Evolutionary conservation across 2,888 invertebrate genomes (phyloP).

Genomic region (Amiota minor): DNA sequence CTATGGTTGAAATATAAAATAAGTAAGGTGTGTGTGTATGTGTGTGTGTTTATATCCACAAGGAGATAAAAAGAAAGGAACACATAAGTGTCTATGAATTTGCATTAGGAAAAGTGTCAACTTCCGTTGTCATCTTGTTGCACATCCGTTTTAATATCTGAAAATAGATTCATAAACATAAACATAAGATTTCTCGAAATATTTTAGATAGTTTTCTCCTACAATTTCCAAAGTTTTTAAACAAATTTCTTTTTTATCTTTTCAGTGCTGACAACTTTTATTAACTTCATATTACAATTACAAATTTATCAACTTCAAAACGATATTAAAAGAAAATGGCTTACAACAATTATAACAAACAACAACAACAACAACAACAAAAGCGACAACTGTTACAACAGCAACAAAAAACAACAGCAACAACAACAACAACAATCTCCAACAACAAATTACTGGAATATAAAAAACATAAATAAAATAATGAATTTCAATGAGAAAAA

Average conservation of each 20-base stretch:
- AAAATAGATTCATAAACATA: background rate
- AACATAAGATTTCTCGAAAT: too few relatives aligned
- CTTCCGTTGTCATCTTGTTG: background rate
- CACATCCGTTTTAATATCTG: background rate
- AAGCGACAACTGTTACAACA: conserved; percentile 7
- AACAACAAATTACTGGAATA: background rate
- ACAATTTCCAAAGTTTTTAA: background rate
- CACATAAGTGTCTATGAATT: background rate
- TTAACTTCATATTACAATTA: conserved; percentile 20
- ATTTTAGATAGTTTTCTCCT: too few relatives aligned
- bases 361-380: conserved; percentile 31
- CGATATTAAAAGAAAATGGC: conserved; percentile 50
- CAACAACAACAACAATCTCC: conserved; percentile 17
- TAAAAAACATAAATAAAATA: conserved; percentile 24
- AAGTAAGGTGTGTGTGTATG: too few relatives aligned
- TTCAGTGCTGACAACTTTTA: conserved; percentile 45
- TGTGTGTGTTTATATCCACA: too few relatives aligned
- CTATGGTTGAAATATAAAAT: too few relatives aligned
- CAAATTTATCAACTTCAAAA: conserved; percentile 34
- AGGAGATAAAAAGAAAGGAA: too few relatives aligned
- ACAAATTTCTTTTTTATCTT: conserved; percentile 7
- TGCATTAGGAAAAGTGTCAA: background rate
- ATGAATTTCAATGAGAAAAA: conserved; percentile 20
- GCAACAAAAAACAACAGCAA: conserved; percentile 29
- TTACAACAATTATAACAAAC: conserved; percentile 20